phyloP scores from a whole-genome alignment of 2,113 vertebrate genomes.

The Budorcas taxicolor region DNA sequence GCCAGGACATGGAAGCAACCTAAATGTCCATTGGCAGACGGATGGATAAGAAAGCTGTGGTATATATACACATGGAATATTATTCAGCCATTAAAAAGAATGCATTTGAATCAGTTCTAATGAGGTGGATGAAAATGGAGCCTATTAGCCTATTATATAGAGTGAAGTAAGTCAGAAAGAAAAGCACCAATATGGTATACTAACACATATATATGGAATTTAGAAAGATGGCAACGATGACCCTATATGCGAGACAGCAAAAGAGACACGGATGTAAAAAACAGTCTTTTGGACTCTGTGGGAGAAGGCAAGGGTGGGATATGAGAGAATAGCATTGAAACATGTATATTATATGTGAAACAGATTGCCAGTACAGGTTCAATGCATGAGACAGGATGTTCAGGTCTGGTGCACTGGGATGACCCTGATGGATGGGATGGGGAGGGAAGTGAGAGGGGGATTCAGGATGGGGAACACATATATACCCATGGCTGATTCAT shows the following conservation, averaged over 20 bases:
- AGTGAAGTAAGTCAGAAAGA: not conserved
- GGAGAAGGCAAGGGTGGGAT: not conserved
- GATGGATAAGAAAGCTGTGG: not conserved
- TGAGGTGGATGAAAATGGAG: not conserved
- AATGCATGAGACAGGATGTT: not conserved
- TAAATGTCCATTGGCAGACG: accelerated
- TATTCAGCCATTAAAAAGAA: not conserved
- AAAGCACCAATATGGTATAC: not conserved
- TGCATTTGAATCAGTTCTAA: not conserved
- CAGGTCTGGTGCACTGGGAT: not conserved
- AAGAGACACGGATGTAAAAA: not conserved
- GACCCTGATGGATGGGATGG: not conserved
- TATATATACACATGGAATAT: not conserved
- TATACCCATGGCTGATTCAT: not conserved
- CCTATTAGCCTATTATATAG: not conserved
- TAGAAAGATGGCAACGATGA: not conserved
- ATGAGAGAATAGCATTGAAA: not conserved
- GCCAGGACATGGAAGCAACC: not conserved
- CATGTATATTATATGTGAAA: not conserved
- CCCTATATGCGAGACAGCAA: not conserved
- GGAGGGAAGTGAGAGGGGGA: not conserved
- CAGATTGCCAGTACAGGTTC: not conserved
- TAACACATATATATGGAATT: not conserved
- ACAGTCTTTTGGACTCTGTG: not conserved
- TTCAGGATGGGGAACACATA: not conserved